Evolutionary conservation across 2,113 vertebrate genomes (phyloP), one percentile per base, ranked within the genome.

Genomic region (Perca fluviatilis): DNA sequence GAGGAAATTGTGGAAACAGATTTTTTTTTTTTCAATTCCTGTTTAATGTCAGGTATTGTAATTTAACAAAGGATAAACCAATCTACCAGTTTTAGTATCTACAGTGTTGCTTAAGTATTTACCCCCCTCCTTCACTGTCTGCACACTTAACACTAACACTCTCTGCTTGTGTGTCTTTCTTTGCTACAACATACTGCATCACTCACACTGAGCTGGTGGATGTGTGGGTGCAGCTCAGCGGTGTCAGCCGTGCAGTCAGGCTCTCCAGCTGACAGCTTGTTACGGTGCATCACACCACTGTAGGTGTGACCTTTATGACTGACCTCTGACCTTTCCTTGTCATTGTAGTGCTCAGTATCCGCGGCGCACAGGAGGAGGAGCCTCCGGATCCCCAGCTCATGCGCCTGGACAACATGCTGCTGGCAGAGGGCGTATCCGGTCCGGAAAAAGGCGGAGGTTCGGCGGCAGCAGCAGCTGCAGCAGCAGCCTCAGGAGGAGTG

Each of bases 361-460:
- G 98, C 2, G 98, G 98, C 6, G 97, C 97, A 0, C 98, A 99
- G 91, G 98, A 99, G 81, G 98, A 99, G 91, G 98, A 99, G 91
- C 98, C 98, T 47, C 97, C 97, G 0, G 98, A 99, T 84, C 97
- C 98, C 1, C 98, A 99, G 95, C 96, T 99, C 84, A 99, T 99
- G 98, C 95, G 98, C 23, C 91, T 99, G 94, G 98, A 99, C 96
- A 99, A 99, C 96, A 99, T 99, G 98, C 96, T 99, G 60, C 92
- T 99, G 89, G 98, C 98, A 0, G 98, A 99, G 89, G 98, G 98
- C 0, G 98, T 99, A 62, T 97, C 98, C 0, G 98, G 98, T 3
- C 98, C 98, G 0, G 98, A 99, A 80, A 99, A 99, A 87, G 98
- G 98, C 0, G 98, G 98, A 0, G 97, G 98, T 0, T 97, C 98